phyloP scores from a whole-genome alignment of 2,113 vertebrate species.

The Pteropus alecto region DNA sequence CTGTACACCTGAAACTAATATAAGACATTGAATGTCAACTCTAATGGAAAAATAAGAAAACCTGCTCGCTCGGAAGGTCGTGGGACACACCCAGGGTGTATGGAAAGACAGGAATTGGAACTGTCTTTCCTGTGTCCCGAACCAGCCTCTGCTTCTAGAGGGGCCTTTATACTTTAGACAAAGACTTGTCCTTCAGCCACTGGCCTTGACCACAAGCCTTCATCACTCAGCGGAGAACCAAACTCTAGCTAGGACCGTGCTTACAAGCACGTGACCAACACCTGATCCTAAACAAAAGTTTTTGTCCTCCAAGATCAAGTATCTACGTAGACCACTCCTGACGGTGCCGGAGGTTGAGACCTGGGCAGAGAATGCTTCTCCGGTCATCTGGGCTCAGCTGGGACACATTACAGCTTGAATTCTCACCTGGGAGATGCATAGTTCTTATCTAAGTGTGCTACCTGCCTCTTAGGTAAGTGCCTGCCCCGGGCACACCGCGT shows the following conservation, averaged over 20 bases:
- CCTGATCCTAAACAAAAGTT: neutral
- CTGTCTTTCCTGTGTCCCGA: accelerated
- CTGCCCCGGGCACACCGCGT: accelerated
- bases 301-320: no score
- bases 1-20: no score
- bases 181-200: neutral
- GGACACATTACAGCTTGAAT: accelerated
- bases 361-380: neutral
- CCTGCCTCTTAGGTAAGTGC: accelerated
- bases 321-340: accelerated
- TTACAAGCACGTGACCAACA: accelerated
- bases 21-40: no score
- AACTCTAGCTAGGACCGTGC: accelerated
- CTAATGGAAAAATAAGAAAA: no score
- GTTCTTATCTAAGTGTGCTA: accelerated
- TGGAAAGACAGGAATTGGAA: accelerated
- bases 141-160: neutral
- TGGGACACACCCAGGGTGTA: accelerated
- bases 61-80: no score
- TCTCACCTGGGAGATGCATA: accelerated
- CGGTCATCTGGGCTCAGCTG: neutral
- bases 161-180: neutral
- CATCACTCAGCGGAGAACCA: neutral
- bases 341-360: neutral
- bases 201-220: neutral